Evolutionary conservation across 2,797 vertebrate species (phyloP), one percentile per base, ranked within the genome.

Genomic region (Phaenicophaeus curvirostris): DNA sequence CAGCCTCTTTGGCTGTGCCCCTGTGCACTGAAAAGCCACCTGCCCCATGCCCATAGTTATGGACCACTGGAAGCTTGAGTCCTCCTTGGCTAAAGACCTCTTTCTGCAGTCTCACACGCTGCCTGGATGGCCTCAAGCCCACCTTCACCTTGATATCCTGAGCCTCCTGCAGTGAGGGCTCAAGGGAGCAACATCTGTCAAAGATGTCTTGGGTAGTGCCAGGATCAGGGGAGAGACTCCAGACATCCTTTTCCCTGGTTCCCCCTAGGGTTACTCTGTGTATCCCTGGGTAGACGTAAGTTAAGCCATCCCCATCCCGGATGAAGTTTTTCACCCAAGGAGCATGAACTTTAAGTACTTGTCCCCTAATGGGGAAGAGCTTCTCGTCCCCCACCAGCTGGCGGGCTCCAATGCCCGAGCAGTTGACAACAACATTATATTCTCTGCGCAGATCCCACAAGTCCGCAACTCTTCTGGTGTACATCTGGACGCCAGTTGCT

Each of bases 281-380:
- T 14, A 96, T 78, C 10, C 99, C 99, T 0, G 99, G 99, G 95
- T 98, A 99, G 95, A 99, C 97, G 85, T 99, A 99, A 0, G 98
- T 98, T 62, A 90, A 96, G 20, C 98, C 98, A 20, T 98, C 98
- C 31, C 96, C 98, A 0, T 98, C 98, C 46, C 98, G 96, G 95
- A 99, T 97, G 89, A 99, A 99, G 90, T 99, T 98, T 76, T 98
- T 98, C 85, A 99, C 86, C 99, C 99, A 99, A 20, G 99, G 99
- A 33, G 99, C 99, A 4, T 98, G 97, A 74, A 99, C 97, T 91
- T 98, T 97, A 37, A 99, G 98, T 17, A 99, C 97, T 94, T 99
- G 99, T 13, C 99, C 99, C 87, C 98, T 98, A 46, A 99, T 62
- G 0, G 99, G 98, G 86, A 98, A 94, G 15, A 99, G 62, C 23